A percentile compares a stretch with the other conserved stretches of the same genome.
These are phyloP conservation scores for Heliconius eleuchia DNA, from an alignment of 1,140 invertebrate genomes.

Conservation along the genomic window DNA sequence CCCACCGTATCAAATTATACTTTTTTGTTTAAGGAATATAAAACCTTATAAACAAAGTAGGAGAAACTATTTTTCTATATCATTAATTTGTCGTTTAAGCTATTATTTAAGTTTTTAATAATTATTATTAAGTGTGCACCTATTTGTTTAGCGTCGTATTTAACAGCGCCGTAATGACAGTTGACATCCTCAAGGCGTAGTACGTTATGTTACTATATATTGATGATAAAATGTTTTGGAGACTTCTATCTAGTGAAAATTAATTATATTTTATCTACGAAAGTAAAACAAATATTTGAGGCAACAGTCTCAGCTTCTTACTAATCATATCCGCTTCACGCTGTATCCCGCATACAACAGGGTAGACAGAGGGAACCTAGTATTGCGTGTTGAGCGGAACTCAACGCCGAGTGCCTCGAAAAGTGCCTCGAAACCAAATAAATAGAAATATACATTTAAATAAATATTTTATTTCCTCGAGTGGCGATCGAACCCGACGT, in stretches of 20 bases:
- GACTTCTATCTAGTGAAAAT: background rate
- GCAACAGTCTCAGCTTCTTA: conserved; percentile 33
- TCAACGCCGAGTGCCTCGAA: no score
- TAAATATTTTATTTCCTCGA: no score
- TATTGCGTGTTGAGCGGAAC: no score
- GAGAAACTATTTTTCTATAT: conserved; percentile 40
- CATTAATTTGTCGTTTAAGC: conserved; percentile 39
- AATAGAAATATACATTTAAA: no score
- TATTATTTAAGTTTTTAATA: conserved; percentile 57
- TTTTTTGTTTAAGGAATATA: conserved; percentile 35
- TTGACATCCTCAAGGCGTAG: conserved; percentile 68
- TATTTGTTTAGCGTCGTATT: conserved; percentile 77
- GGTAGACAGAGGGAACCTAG: no score
- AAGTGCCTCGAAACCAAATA: no score
- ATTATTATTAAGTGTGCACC: conserved; percentile 78
- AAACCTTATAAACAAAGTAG: conserved; percentile 31
- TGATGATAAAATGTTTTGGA: conserved; percentile 27
- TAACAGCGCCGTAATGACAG: conserved; percentile 74
- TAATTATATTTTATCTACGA: background rate
- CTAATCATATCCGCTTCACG: background rate
- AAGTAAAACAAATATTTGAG: background rate
- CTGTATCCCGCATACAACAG: no score
- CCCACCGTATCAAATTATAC: conserved; percentile 73
- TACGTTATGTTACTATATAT: conserved; percentile 34
- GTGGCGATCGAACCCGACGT: no score